Evolutionary conservation across 2,113 vertebrate genomes (phyloP), one percentile per base, ranked within the genome.

Genomic region (Neofelis nebulosa): DNA sequence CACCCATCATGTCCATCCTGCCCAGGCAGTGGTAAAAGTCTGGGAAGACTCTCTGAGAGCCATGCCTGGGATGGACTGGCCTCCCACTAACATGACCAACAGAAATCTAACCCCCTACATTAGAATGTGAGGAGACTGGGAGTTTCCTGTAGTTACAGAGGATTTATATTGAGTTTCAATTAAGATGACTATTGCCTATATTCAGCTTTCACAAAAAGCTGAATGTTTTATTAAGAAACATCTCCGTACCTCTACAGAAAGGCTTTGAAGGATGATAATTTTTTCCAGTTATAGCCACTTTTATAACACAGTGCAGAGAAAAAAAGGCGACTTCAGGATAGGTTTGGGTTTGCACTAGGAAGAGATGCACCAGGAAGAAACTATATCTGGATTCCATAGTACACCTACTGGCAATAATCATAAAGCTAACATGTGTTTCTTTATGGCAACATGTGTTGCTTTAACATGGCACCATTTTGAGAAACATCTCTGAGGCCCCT

Each of bases 1-100:
- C 55, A 69, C 29, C 1, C n/a, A 0, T 3, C 1, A 65, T 2
- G 0, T 68, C 25, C 36, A 33, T 48, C 9, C 31, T 80, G 80
- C 92, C 93, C 94, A 78, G 79, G 74, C 7, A 0, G 63, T 91
- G 66, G 61, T 29, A 50, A 87, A 88, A 65, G 4, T 69, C 74
- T 79, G 80, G 81, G 65, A 57, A 82, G 97, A 31, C 76, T 95
- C 93, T 45, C n/a, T 91, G 1, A 68, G 25, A 98, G 91, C 65
- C 73, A 91, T 36, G 6, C 31, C 12, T 41, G 63, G 96, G 65
- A 5, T 7, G 1, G 23, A 52, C 86, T 96, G 63, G 73, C 87
- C 89, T 50, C 1, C 2, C 85, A 13, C 57, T 76, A 78, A 97
- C 97, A 96, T 21, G 25, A 71, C 48, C 27, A 68, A 83, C 97